phyloP scores from a whole-genome alignment of 2,888 invertebrate species.

The Patella ulyssiponensis region DNA sequence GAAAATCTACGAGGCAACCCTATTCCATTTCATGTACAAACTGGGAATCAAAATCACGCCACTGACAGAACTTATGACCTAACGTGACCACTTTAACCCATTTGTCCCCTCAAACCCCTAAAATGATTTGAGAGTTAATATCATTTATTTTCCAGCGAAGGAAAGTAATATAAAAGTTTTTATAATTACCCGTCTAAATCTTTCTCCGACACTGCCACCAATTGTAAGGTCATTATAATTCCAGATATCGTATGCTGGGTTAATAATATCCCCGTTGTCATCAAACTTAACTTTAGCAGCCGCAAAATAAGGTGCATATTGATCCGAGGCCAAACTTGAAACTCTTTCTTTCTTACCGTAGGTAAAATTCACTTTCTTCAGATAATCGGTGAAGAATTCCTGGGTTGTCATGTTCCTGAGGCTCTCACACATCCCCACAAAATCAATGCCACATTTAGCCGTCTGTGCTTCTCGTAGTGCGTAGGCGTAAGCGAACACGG shows the following conservation, averaged over 20 bases:
- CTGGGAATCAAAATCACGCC: too few relatives aligned
- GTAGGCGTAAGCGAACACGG: slow-evolving; percentile 62
- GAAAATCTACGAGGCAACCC: too few relatives aligned
- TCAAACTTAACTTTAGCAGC: slow-evolving; percentile 55
- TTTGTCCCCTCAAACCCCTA: too few relatives aligned
- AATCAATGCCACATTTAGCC: slow-evolving; percentile 45
- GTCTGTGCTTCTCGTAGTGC: slow-evolving; percentile 61
- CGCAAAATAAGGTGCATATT: slow-evolving; percentile 58
- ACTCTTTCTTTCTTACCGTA: slow-evolving; percentile 61
- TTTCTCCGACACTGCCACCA: slow-evolving; percentile 36
- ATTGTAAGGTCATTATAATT: slow-evolving; percentile 58
- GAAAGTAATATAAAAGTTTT: too few relatives aligned
- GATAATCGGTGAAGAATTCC: slow-evolving; percentile 57
- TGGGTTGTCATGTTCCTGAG: slow-evolving; percentile 46
- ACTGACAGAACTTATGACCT: too few relatives aligned
- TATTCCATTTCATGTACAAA: too few relatives aligned
- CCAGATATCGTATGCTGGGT: slow-evolving; percentile 60
- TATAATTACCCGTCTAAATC: slow-evolving; percentile 53
- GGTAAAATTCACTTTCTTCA: slow-evolving; percentile 59
- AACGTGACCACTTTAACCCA: too few relatives aligned
- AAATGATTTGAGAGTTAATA: too few relatives aligned
- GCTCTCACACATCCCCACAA: slow-evolving; percentile 51
- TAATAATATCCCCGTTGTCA: slow-evolving; percentile 56
- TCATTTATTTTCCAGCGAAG: too few relatives aligned
- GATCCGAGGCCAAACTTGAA: slow-evolving; percentile 60